These are phyloP conservation scores for Nycticryphes semicollaris DNA, from an alignment of 2,113 vertebrate genomes.

Conservation along the genomic window DNA sequence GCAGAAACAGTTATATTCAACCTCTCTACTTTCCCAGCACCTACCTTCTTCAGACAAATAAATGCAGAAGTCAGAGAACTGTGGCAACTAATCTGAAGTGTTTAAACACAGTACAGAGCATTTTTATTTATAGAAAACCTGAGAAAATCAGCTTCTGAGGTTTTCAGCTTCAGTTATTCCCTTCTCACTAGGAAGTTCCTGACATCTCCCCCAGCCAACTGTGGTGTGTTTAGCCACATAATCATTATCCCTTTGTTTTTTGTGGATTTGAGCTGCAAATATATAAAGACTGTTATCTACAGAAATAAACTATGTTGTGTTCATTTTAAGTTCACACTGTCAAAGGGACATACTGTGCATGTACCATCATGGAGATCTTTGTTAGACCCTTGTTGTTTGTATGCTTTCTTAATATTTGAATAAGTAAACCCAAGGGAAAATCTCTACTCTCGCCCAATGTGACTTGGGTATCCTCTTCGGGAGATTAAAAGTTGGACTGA, in stretches of 20 bases:
- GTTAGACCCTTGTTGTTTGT: neutral
- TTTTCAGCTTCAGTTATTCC: neutral
- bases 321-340: constrained; percentile 1
- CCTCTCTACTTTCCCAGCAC: neutral
- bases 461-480: neutral
- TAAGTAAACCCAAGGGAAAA: neutral
- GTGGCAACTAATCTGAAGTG: neutral
- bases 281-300: neutral
- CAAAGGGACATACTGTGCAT: neutral
- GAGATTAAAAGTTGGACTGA: neutral
- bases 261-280: neutral
- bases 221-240: neutral
- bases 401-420: neutral
- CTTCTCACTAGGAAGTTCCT: neutral
- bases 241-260: neutral
- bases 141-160: neutral
- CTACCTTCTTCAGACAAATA: constrained; percentile 27
- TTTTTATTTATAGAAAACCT: constrained; percentile 27
- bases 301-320: neutral
- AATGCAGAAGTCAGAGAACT: neutral
- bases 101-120: neutral
- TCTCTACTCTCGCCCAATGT: neutral
- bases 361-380: neutral
- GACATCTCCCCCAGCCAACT: neutral
- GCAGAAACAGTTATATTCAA: neutral